Conservation (phyloP, 1,140 invertebrate genomes). For the Geopemphigus sp. region DNA sequence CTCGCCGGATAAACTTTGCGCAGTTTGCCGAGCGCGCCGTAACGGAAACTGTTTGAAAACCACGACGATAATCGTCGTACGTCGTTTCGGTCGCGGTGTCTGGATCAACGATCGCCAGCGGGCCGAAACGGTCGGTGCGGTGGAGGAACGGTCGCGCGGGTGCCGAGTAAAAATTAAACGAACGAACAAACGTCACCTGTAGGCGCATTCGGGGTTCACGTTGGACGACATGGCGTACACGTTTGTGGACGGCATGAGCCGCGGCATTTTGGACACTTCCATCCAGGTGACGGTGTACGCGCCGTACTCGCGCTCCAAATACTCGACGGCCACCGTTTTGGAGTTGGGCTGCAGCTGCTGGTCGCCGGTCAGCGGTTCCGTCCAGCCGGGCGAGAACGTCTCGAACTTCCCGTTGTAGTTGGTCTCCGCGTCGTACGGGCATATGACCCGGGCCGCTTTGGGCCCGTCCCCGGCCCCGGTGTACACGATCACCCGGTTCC, state of each 20-base stretch:
- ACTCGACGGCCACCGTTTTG: constrained; percentile 68
- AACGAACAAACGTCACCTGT: no score
- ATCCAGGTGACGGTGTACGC: constrained; percentile 74
- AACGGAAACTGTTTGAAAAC: no score
- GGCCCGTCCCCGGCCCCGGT: constrained; percentile 57
- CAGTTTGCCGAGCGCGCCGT: no score
- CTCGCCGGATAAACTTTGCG: background rate
- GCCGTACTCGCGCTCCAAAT: constrained; percentile 63
- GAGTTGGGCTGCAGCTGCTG: constrained; percentile 54
- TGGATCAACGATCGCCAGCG: no score
- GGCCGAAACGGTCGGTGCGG: no score
- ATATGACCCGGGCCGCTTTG: constrained; percentile 64
- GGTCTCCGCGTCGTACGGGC: constrained; percentile 58
- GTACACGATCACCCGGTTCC: constrained; percentile 73
- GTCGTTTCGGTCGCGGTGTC: no score
- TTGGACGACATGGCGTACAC: constrained; percentile 57
- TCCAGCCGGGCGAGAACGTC: constrained; percentile 74
- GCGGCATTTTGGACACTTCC: constrained; percentile 71
- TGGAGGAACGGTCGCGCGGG: no score
- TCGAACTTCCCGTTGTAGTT: constrained; percentile 57
- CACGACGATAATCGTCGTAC: no score
- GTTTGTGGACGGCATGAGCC: constrained; percentile 62
- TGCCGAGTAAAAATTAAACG: no score
- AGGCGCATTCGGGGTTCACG: constrained; percentile 63
- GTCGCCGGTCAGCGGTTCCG: constrained; percentile 53